Evolutionary conservation across 2,113 vertebrate genomes (phyloP).

Genomic region (Rhabdornis inornatus): DNA sequence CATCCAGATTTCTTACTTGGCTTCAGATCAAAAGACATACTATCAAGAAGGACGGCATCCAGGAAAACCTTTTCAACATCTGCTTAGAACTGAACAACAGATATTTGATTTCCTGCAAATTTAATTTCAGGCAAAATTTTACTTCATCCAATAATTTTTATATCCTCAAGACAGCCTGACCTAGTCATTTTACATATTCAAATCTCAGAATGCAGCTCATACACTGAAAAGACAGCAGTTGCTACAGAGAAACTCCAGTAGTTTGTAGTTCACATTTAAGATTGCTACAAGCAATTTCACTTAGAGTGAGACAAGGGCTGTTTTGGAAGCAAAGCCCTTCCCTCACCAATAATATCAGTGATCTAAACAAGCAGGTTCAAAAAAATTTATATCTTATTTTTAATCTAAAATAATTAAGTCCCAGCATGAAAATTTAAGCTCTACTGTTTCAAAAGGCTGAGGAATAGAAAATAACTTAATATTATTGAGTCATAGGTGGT

Average conservation of each 20-base stretch:
- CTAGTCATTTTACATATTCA: conserved; percentile 57
- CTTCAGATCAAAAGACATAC: conserved; percentile 72
- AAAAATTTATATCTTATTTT: background rate
- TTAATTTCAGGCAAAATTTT: conserved; percentile 71
- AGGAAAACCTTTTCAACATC: conserved; percentile 76
- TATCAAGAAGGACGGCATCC: conserved; percentile 65
- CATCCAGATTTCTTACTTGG: conserved; percentile 78
- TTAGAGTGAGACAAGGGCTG: background rate
- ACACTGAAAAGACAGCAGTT: background rate
- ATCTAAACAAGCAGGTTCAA: background rate
- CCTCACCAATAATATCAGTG: background rate
- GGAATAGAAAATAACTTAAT: background rate
- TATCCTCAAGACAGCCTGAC: conserved; percentile 58
- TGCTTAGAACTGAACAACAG: conserved; percentile 73
- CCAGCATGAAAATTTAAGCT: background rate
- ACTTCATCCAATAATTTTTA: conserved; percentile 60
- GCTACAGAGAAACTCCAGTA: background rate
- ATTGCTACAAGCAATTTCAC: background rate
- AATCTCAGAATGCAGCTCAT: conserved; percentile 1
- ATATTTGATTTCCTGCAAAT: conserved; percentile 67
- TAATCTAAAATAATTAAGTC: background rate
- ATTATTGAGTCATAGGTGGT: background rate
- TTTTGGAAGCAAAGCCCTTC: background rate
- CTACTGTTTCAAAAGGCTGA: background rate
- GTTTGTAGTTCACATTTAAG: background rate